Conservation (phyloP, 2,797 vertebrate species). For the Scolopax bukidnonensis region DNA sequence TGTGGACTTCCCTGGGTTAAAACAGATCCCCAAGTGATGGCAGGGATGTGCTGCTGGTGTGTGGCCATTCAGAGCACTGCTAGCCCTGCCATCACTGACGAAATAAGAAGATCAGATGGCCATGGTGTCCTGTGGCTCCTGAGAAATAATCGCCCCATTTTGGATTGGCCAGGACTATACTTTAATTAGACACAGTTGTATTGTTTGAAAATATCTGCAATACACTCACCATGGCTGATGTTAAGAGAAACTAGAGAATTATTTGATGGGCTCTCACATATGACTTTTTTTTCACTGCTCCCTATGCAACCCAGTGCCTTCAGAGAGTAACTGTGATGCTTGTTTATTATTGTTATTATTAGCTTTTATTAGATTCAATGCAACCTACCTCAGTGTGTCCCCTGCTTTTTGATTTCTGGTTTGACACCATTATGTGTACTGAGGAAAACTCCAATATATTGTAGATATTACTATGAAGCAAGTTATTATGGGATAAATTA, state of each 20-base stretch:
- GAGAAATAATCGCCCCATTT: background rate
- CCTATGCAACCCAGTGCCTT: background rate
- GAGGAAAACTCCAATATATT: background rate
- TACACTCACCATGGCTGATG: background rate
- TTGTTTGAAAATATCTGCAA: background rate
- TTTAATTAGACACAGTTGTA: background rate
- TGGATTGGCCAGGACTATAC: background rate
- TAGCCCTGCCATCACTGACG: background rate
- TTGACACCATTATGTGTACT: background rate
- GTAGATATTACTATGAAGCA: background rate
- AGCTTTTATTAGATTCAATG: conserved; percentile 21
- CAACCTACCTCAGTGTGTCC: background rate
- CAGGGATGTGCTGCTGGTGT: background rate
- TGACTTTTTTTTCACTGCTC: background rate
- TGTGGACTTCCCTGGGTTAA: background rate
- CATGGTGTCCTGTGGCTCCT: background rate
- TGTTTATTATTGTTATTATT: conserved; percentile 56
- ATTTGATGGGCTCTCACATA: background rate
- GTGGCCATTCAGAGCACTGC: accelerated
- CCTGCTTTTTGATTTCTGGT: background rate
- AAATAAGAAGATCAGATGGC: background rate
- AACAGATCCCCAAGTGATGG: background rate
- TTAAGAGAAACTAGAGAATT: background rate
- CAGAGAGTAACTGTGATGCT: background rate
- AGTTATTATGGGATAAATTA: conserved; percentile 31